Conservation (phyloP, 2,888 invertebrate genomes). For the Lacanobia oleracea region DNA sequence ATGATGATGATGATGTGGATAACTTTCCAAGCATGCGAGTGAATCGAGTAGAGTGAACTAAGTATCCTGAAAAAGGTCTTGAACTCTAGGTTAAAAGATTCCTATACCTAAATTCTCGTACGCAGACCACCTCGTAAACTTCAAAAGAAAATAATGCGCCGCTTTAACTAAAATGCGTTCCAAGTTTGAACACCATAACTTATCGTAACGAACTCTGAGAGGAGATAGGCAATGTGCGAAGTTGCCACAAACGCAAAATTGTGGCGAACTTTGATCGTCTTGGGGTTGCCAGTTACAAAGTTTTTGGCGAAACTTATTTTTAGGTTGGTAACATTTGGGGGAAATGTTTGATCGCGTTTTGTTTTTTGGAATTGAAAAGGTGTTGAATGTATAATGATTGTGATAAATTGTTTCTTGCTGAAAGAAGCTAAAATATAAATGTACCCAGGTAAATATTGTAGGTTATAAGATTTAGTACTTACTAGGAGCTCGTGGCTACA, state of each 20-base stretch:
- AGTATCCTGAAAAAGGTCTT: too few relatives aligned
- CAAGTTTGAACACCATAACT: slow-evolving; percentile 33
- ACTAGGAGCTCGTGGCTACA: too few relatives aligned
- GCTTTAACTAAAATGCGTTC: slow-evolving; percentile 2
- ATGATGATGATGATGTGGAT: too few relatives aligned
- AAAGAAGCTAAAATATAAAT: too few relatives aligned
- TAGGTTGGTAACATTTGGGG: slow-evolving; percentile 23
- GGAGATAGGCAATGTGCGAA: slow-evolving; percentile 39
- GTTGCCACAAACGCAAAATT: slow-evolving; percentile 52
- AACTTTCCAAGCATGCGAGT: too few relatives aligned
- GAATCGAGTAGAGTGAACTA: too few relatives aligned
- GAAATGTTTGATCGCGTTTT: slow-evolving; percentile 4
- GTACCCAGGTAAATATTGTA: too few relatives aligned
- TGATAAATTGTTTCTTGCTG: too few relatives aligned
- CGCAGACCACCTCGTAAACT: background rate
- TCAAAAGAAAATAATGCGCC: background rate
- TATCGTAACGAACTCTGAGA: slow-evolving; percentile 14
- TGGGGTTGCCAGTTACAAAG: slow-evolving; percentile 52
- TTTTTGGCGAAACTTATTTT: slow-evolving; percentile 36
- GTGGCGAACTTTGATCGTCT: slow-evolving; percentile 46
- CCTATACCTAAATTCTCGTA: background rate
- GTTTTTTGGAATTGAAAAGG: slow-evolving; percentile 1
- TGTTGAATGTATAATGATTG: too few relatives aligned
- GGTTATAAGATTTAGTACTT: too few relatives aligned
- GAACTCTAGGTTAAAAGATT: background rate